Evolutionary conservation across 2,113 vertebrate species (phyloP).

Genomic region (Phylloscopus trochilus): DNA sequence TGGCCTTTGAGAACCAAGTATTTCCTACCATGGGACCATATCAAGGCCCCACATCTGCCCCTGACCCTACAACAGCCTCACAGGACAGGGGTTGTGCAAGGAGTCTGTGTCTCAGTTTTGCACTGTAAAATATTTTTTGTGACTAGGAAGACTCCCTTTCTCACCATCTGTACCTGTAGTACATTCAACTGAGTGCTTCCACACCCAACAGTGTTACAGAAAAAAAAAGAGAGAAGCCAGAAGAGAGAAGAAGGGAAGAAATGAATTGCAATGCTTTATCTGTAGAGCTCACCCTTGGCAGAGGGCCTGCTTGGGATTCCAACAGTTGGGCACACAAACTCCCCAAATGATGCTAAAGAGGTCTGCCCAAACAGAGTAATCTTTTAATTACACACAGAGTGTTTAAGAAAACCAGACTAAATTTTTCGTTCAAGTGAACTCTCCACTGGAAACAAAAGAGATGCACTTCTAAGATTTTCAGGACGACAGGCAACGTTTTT

Average conservation of each 20-base stretch:
- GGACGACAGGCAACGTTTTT: neutral
- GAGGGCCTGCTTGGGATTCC: neutral
- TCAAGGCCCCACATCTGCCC: neutral
- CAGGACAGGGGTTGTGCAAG: neutral
- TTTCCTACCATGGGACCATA: rapidly evolving
- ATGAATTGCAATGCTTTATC: neutral
- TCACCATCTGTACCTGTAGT: rapidly evolving
- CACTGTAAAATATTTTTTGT: neutral
- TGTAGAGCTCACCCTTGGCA: neutral
- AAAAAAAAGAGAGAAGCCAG: neutral
- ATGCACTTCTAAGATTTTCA: neutral
- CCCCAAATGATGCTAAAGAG: neutral
- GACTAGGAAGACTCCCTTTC: neutral
- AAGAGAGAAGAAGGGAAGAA: neutral
- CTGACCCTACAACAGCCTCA: neutral
- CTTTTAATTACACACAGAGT: neutral
- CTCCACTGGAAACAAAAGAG: neutral
- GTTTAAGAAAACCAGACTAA: neutral
- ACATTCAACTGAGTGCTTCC: neutral
- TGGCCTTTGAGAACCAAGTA: neutral
- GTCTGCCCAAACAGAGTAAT: neutral
- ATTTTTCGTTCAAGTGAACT: neutral
- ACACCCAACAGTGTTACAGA: neutral
- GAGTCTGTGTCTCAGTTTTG: neutral
- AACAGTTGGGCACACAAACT: neutral